Evolutionary conservation across 2,113 vertebrate genomes (phyloP).

Genomic region (Coracopsis vasa): DNA sequence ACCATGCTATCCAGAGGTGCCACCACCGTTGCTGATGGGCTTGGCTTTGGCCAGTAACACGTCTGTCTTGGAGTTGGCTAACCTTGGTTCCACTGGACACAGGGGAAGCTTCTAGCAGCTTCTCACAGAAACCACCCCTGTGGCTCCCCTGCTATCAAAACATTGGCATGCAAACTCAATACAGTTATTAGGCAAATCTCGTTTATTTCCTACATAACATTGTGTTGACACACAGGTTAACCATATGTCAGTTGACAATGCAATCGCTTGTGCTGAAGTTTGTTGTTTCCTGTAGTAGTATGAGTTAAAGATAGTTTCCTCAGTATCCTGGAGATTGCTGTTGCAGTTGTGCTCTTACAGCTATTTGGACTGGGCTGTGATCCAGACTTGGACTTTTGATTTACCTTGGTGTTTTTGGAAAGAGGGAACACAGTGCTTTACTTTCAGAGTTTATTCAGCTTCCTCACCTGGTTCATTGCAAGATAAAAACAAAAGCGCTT

Average conservation of each 20-base stretch:
- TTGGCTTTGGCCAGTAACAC: not conserved
- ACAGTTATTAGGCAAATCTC: not conserved
- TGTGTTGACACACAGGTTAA: not conserved
- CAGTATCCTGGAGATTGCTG: not conserved
- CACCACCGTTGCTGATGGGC: not conserved
- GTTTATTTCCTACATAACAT: not conserved
- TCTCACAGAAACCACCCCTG: not conserved
- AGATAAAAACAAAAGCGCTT: not conserved
- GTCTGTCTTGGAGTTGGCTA: not conserved
- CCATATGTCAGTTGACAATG: not conserved
- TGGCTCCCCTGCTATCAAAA: not conserved
- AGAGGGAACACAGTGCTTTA: not conserved
- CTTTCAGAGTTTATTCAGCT: not conserved
- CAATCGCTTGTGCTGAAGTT: not conserved
- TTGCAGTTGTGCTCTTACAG: not conserved
- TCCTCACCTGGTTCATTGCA: not conserved
- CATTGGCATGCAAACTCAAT: not conserved
- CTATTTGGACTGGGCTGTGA: not conserved
- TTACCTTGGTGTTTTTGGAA: not conserved
- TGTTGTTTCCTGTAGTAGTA: not conserved
- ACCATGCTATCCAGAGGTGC: not conserved
- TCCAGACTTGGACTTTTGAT: not conserved
- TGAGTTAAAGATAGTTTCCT: not conserved
- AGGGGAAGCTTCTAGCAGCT: not conserved
- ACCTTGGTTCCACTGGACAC: not conserved